These are phyloP conservation scores for Propithecus coquereli DNA, from an alignment of 2,113 vertebrate genomes.

Conservation along the genomic window DNA sequence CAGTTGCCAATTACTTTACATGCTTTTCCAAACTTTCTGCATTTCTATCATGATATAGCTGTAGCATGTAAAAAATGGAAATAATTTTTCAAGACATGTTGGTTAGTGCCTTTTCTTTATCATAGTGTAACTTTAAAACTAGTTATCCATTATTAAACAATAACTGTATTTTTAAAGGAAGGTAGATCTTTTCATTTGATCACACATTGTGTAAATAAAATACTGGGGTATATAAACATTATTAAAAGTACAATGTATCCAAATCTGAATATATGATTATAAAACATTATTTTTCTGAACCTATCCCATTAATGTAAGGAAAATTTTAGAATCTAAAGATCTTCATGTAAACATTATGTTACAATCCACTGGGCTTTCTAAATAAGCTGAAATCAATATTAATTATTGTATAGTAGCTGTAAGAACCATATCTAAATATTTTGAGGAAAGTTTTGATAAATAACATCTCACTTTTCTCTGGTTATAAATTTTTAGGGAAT, in stretches of 20 bases:
- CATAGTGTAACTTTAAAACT: not conserved
- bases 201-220: not conserved
- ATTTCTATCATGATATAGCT: not conserved
- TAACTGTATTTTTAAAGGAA: not conserved
- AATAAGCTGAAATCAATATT: not conserved
- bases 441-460: not conserved
- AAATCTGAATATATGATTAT: not conserved
- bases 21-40: not conserved
- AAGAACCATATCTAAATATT: not conserved
- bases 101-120: not conserved
- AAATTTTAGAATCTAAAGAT: not conserved
- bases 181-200: not conserved
- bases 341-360: not conserved
- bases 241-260: not conserved
- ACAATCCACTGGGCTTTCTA: not conserved
- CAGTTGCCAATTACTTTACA: not conserved
- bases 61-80: not conserved
- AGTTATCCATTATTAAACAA: not conserved
- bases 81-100: not conserved
- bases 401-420: not conserved
- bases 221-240: not conserved
- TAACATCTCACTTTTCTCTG: not conserved
- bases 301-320: not conserved
- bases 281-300: not conserved
- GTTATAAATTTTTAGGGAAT: not conserved